These are phyloP conservation scores for Mionectes olivaceus DNA, from an alignment of 2,797 vertebrate species.

Conservation along the genomic window DNA sequence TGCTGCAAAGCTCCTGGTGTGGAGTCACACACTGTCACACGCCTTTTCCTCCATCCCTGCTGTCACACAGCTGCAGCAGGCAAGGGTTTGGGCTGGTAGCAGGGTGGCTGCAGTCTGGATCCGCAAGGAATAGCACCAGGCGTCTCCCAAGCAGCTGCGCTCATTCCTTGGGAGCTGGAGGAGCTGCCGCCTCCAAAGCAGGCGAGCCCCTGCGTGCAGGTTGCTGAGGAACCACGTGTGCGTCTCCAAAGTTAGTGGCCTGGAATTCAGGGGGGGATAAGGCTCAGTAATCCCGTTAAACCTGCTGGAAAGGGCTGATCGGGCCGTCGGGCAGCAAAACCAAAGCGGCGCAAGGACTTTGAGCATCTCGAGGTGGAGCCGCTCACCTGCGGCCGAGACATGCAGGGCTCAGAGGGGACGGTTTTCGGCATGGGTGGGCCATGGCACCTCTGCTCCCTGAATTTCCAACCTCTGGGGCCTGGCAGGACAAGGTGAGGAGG, in stretches of 20 bases:
- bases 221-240: background rate
- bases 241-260: background rate
- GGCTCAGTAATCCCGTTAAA: slow-evolving; percentile 35
- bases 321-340: background rate
- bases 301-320: background rate
- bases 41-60: background rate
- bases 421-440: rapidly evolving
- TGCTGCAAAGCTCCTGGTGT: rapidly evolving
- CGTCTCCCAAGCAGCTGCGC: background rate
- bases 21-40: background rate
- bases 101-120: background rate
- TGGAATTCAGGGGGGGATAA: slow-evolving; percentile 46
- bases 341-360: background rate
- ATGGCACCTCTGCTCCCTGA: background rate
- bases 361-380: rapidly evolving
- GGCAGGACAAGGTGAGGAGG: background rate
- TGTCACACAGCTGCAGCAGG: background rate
- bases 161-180: background rate
- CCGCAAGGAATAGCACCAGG: background rate
- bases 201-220: background rate
- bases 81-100: background rate
- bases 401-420: rapidly evolving
- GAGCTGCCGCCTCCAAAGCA: background rate
- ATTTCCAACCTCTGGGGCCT: background rate
- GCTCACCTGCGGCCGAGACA: rapidly evolving